A percentile compares a stretch with the other conserved stretches of the same genome.
Evolutionary conservation across 2,888 invertebrate species (phyloP).

Genomic region (Tridacna gigas): DNA sequence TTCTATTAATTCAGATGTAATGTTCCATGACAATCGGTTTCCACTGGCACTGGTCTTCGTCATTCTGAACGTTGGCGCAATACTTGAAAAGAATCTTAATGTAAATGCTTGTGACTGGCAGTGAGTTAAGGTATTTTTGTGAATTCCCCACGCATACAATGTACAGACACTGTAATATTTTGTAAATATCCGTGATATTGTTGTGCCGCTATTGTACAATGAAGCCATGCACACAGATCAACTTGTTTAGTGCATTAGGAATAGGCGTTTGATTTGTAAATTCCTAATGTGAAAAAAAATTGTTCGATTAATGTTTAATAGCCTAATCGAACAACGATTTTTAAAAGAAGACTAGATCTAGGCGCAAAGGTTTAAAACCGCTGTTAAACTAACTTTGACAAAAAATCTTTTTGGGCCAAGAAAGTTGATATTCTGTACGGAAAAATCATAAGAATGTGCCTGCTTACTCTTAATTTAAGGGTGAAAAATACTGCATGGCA

Average conservation of each 20-base stretch:
- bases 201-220: background rate
- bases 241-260: background rate
- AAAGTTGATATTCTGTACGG: too few species aligned
- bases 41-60: slow-evolving; percentile 71
- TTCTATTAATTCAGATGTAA: slow-evolving; percentile 75
- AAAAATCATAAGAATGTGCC: too few species aligned
- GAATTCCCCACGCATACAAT: background rate
- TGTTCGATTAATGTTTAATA: too few species aligned
- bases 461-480: too few species aligned
- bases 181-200: background rate
- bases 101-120: background rate
- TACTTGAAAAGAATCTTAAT: background rate
- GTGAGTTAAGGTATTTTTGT: background rate
- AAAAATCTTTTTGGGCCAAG: too few species aligned
- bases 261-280: too few species aligned
- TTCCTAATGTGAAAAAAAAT: too few species aligned
- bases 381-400: too few species aligned
- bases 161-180: slow-evolving; percentile 4
- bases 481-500: too few species aligned
- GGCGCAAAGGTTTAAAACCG: too few species aligned
- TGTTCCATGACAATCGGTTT: slow-evolving; percentile 80
- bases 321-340: too few species aligned
- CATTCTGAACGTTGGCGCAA: slow-evolving; percentile 55
- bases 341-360: too few species aligned
- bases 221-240: background rate